Conservation (phyloP, 1,140 invertebrate genomes). For the Eriocheir sinensis region DNA sequence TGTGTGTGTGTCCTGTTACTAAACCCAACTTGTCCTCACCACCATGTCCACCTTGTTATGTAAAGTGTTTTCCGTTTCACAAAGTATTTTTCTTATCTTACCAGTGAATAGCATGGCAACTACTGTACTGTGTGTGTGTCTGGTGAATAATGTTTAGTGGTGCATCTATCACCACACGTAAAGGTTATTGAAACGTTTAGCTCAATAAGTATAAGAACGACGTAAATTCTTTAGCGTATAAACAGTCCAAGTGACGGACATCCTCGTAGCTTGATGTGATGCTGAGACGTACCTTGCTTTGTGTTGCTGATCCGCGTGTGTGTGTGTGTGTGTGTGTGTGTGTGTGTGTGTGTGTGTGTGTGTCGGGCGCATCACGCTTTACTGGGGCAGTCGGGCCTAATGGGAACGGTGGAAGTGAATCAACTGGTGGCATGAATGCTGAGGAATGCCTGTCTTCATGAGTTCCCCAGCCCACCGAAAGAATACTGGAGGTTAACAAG, state of each 20-base stretch:
- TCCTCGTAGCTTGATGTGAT: background rate
- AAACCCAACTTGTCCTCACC: background rate
- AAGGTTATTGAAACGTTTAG: background rate
- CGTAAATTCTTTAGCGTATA: background rate
- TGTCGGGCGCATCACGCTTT: no score
- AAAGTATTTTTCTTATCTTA: background rate
- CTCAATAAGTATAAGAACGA: background rate
- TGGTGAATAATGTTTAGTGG: conserved; percentile 7
- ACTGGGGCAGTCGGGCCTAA: no score
- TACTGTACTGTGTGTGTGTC: background rate
- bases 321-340: no score
- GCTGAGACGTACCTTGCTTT: background rate
- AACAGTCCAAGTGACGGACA: background rate
- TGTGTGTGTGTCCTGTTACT: background rate
- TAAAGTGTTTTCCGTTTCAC: background rate
- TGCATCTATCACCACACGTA: background rate
- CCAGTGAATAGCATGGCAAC: no score
- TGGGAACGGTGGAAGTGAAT: no score
- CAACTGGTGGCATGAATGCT: no score
- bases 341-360: no score
- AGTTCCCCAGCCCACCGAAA: no score
- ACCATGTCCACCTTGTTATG: background rate
- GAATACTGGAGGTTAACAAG: no score
- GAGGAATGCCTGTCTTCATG: no score
- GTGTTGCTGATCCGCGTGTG: background rate